phyloP scores from a whole-genome alignment of 2,113 vertebrate species.

The Nesogale talazaci region DNA sequence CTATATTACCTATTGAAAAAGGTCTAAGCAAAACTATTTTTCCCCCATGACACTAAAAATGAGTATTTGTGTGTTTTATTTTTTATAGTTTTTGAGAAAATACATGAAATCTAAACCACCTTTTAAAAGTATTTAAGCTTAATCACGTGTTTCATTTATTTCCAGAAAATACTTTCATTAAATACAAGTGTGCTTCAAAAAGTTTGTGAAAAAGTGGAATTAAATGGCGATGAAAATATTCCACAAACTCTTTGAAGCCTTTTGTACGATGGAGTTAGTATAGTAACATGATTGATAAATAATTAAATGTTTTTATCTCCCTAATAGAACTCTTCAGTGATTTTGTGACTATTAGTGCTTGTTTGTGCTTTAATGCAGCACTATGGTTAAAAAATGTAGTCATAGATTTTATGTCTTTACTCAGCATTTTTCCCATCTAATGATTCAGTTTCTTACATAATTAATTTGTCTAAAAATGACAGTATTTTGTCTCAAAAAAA shows the following conservation, averaged over 20 bases:
- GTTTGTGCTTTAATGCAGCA: background rate
- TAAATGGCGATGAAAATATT: no score
- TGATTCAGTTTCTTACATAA: background rate
- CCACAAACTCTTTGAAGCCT: no score
- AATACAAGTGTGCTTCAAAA: no score
- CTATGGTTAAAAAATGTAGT: background rate
- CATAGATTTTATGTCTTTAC: background rate
- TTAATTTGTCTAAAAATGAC: slow-evolving; percentile 32
- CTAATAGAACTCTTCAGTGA: background rate
- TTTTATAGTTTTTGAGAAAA: background rate
- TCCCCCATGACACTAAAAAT: slow-evolving; percentile 40
- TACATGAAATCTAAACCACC: background rate
- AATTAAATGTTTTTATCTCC: background rate
- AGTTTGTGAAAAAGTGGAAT: no score
- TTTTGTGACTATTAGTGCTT: no score
- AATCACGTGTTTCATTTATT: background rate
- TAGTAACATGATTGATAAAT: background rate
- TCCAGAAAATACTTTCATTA: background rate
- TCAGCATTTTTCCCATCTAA: background rate
- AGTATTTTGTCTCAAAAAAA: background rate
- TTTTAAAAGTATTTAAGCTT: background rate
- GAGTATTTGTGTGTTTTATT: background rate
- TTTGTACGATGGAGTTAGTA: background rate
- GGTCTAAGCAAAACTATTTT: background rate
- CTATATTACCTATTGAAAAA: background rate